phyloP scores from a whole-genome alignment of 2,113 vertebrate genomes.

The Charina bottae region DNA sequence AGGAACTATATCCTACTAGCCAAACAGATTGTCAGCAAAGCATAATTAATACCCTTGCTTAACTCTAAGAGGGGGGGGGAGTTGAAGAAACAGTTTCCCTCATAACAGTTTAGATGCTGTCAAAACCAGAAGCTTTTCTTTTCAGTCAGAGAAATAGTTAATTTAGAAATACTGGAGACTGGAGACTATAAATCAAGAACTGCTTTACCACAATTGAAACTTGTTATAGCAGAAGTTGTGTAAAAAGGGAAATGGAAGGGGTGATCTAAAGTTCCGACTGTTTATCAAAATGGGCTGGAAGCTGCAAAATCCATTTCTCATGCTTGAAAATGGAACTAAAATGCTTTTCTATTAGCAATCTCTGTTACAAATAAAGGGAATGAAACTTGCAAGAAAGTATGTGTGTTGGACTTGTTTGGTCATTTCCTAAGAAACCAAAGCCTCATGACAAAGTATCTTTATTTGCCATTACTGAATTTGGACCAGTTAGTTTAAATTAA shows the following conservation, averaged over 20 bases:
- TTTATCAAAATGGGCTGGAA: not conserved
- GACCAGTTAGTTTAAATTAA: not conserved
- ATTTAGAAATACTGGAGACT: not conserved
- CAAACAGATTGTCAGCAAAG: not conserved
- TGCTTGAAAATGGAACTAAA: not conserved
- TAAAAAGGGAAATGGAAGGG: not conserved
- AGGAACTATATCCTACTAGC: not conserved
- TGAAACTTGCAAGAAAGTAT: not conserved
- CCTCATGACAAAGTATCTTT: not conserved
- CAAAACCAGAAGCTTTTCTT: not conserved
- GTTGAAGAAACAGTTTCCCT: not conserved
- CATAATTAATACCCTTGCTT: not conserved
- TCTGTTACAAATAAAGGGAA: not conserved
- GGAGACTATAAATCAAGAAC: not conserved
- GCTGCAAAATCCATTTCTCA: not conserved
- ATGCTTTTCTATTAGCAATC: not conserved
- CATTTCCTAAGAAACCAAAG: not conserved
- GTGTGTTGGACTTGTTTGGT: not conserved
- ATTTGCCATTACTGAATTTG: not conserved
- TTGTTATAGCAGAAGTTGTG: not conserved
- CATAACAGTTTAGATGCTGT: not conserved
- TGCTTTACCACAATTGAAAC: not conserved
- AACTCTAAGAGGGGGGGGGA: not conserved
- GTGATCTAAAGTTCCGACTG: not conserved
- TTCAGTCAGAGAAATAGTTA: not conserved